Conservation (phyloP, 2,888 invertebrate genomes). For the Apantesis nais region DNA sequence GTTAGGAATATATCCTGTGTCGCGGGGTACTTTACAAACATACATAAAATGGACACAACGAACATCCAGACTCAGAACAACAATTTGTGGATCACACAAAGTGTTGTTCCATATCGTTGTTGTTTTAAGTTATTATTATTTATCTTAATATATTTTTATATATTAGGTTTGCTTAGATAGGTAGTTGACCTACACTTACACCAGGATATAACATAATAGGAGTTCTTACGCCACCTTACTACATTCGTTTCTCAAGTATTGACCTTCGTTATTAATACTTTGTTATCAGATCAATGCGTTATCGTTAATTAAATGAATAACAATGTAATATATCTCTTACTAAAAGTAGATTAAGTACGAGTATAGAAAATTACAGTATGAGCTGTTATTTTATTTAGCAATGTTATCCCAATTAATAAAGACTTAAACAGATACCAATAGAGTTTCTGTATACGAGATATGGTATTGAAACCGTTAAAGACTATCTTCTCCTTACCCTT, state of each 20-base stretch:
- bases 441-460: not conserved
- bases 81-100: too few species aligned
- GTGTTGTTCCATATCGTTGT: too few species aligned
- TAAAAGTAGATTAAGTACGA: not conserved
- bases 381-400: not conserved
- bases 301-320: constrained; percentile 38
- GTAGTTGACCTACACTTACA: constrained; percentile 7
- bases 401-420: not conserved
- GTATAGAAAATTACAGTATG: not conserved
- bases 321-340: constrained; percentile 27
- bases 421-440: too few species aligned
- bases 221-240: constrained; percentile 29
- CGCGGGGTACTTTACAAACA: too few species aligned
- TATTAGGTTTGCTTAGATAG: not conserved
- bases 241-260: constrained; percentile 33
- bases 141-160: too few species aligned
- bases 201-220: constrained; percentile 16
- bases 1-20: too few species aligned
- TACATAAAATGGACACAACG: too few species aligned
- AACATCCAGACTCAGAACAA: too few species aligned
- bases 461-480: too few species aligned
- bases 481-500: not conserved
- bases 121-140: too few species aligned
- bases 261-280: constrained; percentile 43
- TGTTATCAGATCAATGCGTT: constrained; percentile 41